phyloP scores from a whole-genome alignment of 2,888 invertebrate species.

The Acleris holmiana region DNA sequence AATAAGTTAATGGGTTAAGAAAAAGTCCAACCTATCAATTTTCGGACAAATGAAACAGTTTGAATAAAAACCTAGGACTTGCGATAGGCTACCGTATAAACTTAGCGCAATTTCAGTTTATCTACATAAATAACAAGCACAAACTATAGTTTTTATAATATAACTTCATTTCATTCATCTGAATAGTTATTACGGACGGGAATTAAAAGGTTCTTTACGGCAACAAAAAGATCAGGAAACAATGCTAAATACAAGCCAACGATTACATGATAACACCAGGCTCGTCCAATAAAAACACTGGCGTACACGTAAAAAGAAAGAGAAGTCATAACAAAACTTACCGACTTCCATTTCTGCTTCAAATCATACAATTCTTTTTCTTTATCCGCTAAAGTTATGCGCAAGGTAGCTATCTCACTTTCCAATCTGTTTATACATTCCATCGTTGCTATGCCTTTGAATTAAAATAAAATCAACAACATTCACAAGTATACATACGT shows the following conservation, averaged over 20 bases:
- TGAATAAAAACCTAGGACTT: too few relatives aligned
- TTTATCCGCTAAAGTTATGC: conserved; percentile 71
- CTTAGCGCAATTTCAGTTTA: too few relatives aligned
- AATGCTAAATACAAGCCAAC: neutral
- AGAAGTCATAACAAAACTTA: conserved; percentile 44
- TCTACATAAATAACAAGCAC: too few relatives aligned
- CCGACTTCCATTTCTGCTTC: conserved; percentile 63
- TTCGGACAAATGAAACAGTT: too few relatives aligned
- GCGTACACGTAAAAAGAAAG: neutral
- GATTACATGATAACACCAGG: neutral
- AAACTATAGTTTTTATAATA: too few relatives aligned
- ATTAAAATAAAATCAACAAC: conserved; percentile 1
- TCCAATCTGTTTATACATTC: conserved; percentile 61
- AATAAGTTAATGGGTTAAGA: too few relatives aligned
- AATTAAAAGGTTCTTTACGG: neutral
- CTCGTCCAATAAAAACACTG: neutral
- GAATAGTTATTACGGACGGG: too few relatives aligned
- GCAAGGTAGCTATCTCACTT: conserved; percentile 78
- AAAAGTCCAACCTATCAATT: too few relatives aligned
- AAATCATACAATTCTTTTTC: conserved; percentile 75
- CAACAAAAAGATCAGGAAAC: neutral
- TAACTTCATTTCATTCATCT: too few relatives aligned
- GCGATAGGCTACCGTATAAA: too few relatives aligned
- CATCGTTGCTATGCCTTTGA: conserved; percentile 47
- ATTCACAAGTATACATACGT: neutral